Percentiles rank a stretch among this genome's conserved stretches.
Evolutionary conservation across 2,888 invertebrate genomes (phyloP).

Genomic region (Agonum fuliginosum): DNA sequence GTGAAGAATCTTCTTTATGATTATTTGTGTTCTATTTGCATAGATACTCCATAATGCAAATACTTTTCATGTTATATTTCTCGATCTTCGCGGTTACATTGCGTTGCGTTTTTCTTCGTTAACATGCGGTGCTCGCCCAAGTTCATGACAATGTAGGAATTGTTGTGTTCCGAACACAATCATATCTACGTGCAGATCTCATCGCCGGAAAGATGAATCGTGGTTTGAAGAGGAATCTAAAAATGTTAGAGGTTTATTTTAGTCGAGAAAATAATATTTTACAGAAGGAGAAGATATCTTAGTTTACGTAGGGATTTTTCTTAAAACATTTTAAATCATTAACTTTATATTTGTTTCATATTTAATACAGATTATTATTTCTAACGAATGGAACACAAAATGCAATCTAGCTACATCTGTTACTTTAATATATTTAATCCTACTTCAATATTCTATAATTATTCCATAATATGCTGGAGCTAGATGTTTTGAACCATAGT

Average conservation of each 20-base stretch:
- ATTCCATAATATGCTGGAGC: too few species aligned
- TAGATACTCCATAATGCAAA: conserved; percentile 22
- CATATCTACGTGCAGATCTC: conserved; percentile 14
- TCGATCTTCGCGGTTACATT: background rate
- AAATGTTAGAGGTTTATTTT: background rate
- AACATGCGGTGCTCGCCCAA: background rate
- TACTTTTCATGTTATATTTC: conserved; percentile 1
- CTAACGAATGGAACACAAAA: too few species aligned
- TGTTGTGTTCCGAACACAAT: conserved; percentile 31
- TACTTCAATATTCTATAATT: too few species aligned
- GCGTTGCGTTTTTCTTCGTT: background rate
- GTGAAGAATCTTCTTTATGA: background rate
- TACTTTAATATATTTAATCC: too few species aligned
- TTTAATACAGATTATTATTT: too few species aligned
- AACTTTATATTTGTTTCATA: too few species aligned
- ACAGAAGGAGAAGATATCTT: background rate
- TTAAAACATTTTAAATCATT: too few species aligned
- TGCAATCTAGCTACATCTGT: too few species aligned
- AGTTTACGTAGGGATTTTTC: too few species aligned
- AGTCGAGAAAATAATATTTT: background rate
- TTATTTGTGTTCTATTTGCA: conserved; percentile 9
- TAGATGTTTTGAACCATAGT: too few species aligned
- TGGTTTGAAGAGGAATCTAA: background rate
- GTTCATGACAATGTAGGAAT: conserved; percentile 9
- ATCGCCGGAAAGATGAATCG: conserved; percentile 31